Percentiles rank a stretch among this genome's conserved stretches.
phyloP scores from a whole-genome alignment of 1,140 invertebrate genomes.

The Hycleus cichorii region DNA sequence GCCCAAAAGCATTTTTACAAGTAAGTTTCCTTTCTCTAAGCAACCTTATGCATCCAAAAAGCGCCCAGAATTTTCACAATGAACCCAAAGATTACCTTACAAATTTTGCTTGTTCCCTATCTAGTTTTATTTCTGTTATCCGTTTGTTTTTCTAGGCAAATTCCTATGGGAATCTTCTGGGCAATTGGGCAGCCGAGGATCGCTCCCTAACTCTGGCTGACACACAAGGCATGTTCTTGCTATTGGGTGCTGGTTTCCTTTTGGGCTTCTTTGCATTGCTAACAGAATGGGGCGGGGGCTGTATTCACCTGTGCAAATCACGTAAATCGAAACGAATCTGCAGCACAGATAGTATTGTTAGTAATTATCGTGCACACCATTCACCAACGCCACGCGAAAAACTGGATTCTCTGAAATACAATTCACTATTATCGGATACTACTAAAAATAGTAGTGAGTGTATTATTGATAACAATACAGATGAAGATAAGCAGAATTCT shows the following conservation, averaged over 20 bases:
- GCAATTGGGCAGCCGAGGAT: slow-evolving; percentile 49
- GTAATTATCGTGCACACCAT: slow-evolving; percentile 30
- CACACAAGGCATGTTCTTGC: slow-evolving; percentile 69
- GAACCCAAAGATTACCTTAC: no score
- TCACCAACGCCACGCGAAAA: slow-evolving; percentile 26
- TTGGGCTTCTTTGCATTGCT: slow-evolving; percentile 48
- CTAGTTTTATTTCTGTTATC: no score
- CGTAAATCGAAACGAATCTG: slow-evolving; percentile 11
- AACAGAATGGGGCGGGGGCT: slow-evolving; percentile 58
- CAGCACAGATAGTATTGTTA: slow-evolving; percentile 22
- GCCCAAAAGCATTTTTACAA: no score
- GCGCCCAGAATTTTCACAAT: no score
- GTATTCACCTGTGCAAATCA: slow-evolving; percentile 47
- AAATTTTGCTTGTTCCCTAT: no score
- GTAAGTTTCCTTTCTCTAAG: no score
- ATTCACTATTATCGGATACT: not conserved
- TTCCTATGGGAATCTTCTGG: slow-evolving; percentile 18
- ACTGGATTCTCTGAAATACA: slow-evolving; percentile 17
- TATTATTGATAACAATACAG: no score
- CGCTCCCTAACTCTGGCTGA: slow-evolving; percentile 62
- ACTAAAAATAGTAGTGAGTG: no score
- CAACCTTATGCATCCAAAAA: no score
- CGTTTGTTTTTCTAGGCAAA: slow-evolving; percentile 23
- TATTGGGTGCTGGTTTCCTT: slow-evolving; percentile 58
- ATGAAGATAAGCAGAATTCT: no score